These are phyloP conservation scores for Macrosoma leucophasiata DNA, from an alignment of 2,888 invertebrate species.

Conservation along the genomic window DNA sequence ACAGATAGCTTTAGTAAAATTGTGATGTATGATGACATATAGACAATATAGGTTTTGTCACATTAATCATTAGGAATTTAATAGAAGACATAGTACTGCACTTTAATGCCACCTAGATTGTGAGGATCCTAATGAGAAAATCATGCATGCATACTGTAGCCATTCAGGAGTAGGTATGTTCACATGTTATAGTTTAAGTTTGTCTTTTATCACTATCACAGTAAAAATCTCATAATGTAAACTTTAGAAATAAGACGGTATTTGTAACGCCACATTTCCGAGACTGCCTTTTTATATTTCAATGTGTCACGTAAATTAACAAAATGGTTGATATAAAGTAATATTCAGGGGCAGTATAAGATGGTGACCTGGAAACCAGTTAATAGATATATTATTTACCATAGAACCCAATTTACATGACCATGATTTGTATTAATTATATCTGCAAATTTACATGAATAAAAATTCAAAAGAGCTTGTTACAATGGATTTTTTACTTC, in stretches of 20 bases:
- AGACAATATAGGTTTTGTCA: conserved; percentile 76
- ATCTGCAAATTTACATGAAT: conserved; percentile 77
- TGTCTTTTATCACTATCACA: conserved; percentile 72
- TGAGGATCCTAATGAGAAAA: conserved; percentile 56
- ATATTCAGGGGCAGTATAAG: conserved; percentile 44
- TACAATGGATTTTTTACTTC: conserved; percentile 30
- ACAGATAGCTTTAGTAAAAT: conserved; percentile 76
- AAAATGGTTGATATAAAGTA: conserved; percentile 50
- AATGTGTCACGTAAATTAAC: conserved; percentile 62
- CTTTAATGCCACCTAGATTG: conserved; percentile 59
- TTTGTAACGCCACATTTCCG: conserved; percentile 72
- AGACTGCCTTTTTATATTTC: conserved; percentile 76
- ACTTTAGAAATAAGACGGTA: conserved; percentile 71
- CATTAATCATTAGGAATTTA: conserved; percentile 66
- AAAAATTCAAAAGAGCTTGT: conserved; percentile 74
- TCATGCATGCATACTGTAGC: conserved; percentile 67
- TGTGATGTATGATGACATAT: conserved; percentile 77
- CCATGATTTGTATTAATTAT: conserved; percentile 75
- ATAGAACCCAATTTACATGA: conserved; percentile 73
- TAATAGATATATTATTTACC: conserved; percentile 62
- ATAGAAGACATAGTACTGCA: conserved; percentile 69
- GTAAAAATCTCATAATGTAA: conserved; percentile 73
- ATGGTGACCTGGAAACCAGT: conserved; percentile 58
- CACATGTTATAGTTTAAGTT: conserved; percentile 72
- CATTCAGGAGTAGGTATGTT: conserved; percentile 58